Percentiles rank a stretch among this genome's conserved stretches.
phyloP scores from a whole-genome alignment of 37 sponge, comb jelly and placozoan species.

The Ephydatia muelleri region DNA sequence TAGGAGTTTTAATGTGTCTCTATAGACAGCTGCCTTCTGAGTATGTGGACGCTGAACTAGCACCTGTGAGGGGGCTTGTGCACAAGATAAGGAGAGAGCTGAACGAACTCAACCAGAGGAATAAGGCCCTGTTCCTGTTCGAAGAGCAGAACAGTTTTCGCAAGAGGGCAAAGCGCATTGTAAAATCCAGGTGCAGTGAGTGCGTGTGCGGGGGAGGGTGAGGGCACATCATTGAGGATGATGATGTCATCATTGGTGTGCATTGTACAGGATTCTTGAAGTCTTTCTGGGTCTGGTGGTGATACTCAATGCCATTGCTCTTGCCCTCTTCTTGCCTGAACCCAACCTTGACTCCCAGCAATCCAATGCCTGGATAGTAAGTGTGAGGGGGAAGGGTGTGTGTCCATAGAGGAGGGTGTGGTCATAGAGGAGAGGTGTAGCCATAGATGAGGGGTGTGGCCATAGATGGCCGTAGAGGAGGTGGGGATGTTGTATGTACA shows the following conservation, averaged over 20 bases:
- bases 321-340: conserved; percentile 59
- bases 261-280: conserved; percentile 6
- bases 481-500: too few relatives aligned
- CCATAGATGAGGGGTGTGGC: too few relatives aligned
- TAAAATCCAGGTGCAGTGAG: conserved; percentile 32
- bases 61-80: not conserved
- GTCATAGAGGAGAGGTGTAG: too few relatives aligned
- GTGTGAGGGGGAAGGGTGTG: not conserved
- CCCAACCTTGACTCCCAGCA: conserved; percentile 10
- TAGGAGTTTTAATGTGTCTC: too few relatives aligned
- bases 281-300: conserved; percentile 28
- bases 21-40: too few relatives aligned
- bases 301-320: conserved; percentile 5
- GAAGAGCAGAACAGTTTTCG: conserved; percentile 30
- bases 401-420: too few relatives aligned
- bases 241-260: too few relatives aligned
- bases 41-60: too few relatives aligned
- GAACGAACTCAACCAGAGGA: not conserved
- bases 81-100: not conserved
- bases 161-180: conserved; percentile 15
- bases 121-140: conserved; percentile 26
- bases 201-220: not conserved
- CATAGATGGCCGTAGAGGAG: too few relatives aligned
- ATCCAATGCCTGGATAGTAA: conserved; percentile 32
- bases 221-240: too few relatives aligned